Base-by-base conservation (phyloP, 2,797 vertebrate species). In the Graptemys geographica region DNA sequence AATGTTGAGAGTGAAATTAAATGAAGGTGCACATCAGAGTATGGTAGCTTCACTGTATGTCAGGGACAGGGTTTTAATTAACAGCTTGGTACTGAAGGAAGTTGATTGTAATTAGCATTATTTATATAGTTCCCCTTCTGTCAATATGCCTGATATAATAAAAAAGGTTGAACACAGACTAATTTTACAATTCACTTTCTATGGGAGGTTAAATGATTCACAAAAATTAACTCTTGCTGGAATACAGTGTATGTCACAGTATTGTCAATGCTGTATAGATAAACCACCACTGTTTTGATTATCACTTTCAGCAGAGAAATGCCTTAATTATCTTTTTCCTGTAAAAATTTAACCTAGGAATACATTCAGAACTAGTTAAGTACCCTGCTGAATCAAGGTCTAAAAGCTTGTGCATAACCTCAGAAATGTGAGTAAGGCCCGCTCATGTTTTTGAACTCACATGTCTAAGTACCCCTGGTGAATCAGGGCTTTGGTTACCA, bases 391-490 rank as follows among this genome's bases (percentile, higher is more conserved):
- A 86, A 88, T 37, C n/a, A 72, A 72, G 10, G 69, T 23, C n/a
- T 6, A 41, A 72, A 62, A 69, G n/a, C 83, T 72, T 15, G 65
- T 6, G 57, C n/a, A 23, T 27, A 51, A 86, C 49, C 59, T 81
- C 78, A 84, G 57, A 47, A 10, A 81, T 33, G 25, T 37, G 23
- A 7, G 1, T 23, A 78, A 51, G 19, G 81, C 27, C 7, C 8
- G 4, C n/a, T 76, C 21, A 2, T 8, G 5, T 23, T 79, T 15
- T 78, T 57, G 83, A 90, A 62, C 57, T 53, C n/a, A 41, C 21
- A 8, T 0, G 0, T 27, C 53, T 12, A 8, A 87, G 79, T 18
- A 19, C 1, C 28, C 28, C 72, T 62, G 15, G 0, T 0, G 10
- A 62, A 59, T 15, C 55, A 86, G 8, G 83, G 83, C 53, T 19